Conservation (phyloP, 2,113 vertebrate species). For the Cyprinodon tularosa region DNA sequence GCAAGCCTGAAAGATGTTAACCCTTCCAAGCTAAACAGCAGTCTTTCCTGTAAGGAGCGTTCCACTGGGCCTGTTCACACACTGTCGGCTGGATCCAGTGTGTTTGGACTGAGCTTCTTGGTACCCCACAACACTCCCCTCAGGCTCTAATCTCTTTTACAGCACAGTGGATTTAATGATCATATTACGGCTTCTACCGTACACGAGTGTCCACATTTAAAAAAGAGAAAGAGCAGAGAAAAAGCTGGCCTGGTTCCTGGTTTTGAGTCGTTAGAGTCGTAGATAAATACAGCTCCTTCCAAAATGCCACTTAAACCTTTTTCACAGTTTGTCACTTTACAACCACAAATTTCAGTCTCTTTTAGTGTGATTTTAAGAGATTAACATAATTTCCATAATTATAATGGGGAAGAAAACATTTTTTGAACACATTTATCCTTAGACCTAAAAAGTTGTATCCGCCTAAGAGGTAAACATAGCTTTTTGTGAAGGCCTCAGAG, state of each 20-base stretch:
- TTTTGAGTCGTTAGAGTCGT: conserved; percentile 40
- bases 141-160: conserved; percentile 73
- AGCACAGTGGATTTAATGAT: conserved; percentile 69
- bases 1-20: conserved; percentile 69
- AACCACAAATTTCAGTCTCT: not conserved
- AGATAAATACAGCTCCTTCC: conserved; percentile 9
- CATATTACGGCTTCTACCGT: conserved; percentile 58
- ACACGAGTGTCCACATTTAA: conserved; percentile 44
- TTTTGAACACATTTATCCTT: not conserved
- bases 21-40: conserved; percentile 59
- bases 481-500: not conserved
- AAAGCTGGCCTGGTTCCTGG: conserved; percentile 43
- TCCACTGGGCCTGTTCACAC: conserved; percentile 54
- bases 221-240: conserved; percentile 20
- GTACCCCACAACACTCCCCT: conserved; percentile 49
- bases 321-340: not conserved
- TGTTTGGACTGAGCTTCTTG: conserved; percentile 66
- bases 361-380: not conserved
- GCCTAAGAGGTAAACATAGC: not conserved
- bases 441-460: not conserved
- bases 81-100: conserved; percentile 41
- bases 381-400: not conserved
- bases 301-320: not conserved
- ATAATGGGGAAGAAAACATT: not conserved
- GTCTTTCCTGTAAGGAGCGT: conserved; percentile 37